Evolutionary conservation across 2,888 invertebrate species (phyloP), one percentile per base, ranked within the genome.

Genomic region (Parnassius smintheus): DNA sequence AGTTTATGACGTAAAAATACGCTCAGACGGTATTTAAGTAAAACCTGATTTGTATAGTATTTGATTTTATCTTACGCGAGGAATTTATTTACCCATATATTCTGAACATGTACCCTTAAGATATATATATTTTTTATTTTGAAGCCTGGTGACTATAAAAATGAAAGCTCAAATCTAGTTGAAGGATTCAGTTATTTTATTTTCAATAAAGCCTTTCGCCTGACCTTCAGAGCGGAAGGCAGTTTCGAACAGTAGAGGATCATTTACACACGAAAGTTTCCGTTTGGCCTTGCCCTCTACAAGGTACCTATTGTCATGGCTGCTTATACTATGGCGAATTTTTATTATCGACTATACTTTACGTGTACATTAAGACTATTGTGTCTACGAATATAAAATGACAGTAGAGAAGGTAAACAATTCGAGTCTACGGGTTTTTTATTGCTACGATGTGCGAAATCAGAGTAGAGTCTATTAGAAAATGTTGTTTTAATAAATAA

Each of bases 251-350:
- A 49, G 49, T 8, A 67, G 70, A 76, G 77, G 76, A 67, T 58
- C 54, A 54, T 75, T 49, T 72, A 72, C 73, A 73, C 75, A 75
- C 79, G 81, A 83, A 83, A 81, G 82, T 82, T 80, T 81, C 80
- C 79, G 78, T 65, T 59, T 75, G 77, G 75, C 86, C 87, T 86
- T 87, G 85, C 73, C 81, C 77, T 76, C 65, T 22, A 50, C 76
- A 79, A 83, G 83, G 82, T 71, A 65, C 60, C 65, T 61, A 61
- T 59, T 68, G 66, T 65, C 60, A 65, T 63, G 67, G 76, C 80
- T 78, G 73, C 75, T 59, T 53, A 61, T 53, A 60, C 54, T 64
- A 62, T 75, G 18, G 49, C 68, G 74, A 75, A 71, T 44, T 69
- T 75, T 75, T 72, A 74, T 72, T 70, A 66, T 70, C 67, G 68